These are phyloP conservation scores for Polyergus mexicanus DNA, from an alignment of 1,140 invertebrate species.

Conservation along the genomic window DNA sequence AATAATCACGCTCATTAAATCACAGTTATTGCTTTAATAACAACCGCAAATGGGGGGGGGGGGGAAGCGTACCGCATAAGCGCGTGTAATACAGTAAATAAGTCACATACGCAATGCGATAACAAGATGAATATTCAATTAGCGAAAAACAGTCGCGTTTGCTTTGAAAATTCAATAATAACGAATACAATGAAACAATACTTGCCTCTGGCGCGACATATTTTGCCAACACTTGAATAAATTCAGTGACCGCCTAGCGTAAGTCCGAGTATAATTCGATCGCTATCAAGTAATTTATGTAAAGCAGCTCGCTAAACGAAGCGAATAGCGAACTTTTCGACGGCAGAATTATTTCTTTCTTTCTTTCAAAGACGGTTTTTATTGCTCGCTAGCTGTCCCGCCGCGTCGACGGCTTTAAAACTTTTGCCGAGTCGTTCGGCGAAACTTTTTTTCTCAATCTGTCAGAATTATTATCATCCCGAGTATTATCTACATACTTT, in stretches of 20 bases:
- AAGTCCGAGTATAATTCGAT: conserved; percentile 43
- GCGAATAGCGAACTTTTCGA: conserved; percentile 44
- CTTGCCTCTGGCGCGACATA: background rate
- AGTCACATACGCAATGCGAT: conserved; percentile 33
- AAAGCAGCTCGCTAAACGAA: conserved; percentile 52
- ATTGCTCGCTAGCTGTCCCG: conserved; percentile 22
- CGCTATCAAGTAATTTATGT: conserved; percentile 51
- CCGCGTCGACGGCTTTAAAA: conserved; percentile 33
- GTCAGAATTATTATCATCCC: conserved; percentile 29
- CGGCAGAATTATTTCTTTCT: conserved; percentile 49
- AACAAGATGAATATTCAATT: conserved; percentile 57
- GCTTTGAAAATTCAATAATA: conserved; percentile 35
- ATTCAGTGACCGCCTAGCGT: conserved; percentile 14
- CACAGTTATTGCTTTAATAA: conserved; percentile 44
- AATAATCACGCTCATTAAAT: conserved; percentile 58
- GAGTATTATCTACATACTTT: conserved; percentile 27
- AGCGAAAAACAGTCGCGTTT: conserved; percentile 17
- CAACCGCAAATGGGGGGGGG: conserved; percentile 42
- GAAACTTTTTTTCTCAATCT: conserved; percentile 40
- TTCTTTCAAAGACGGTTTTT: conserved; percentile 37
- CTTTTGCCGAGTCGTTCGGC: conserved; percentile 33
- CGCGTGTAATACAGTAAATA: conserved; percentile 46
- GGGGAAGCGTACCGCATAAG: conserved; percentile 30
- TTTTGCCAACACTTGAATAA: background rate
- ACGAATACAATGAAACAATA: background rate